A percentile compares a stretch with the other conserved stretches of the same genome.
phyloP scores from a whole-genome alignment of 2,888 invertebrate genomes.

The Eristalinus sepulchralis region DNA sequence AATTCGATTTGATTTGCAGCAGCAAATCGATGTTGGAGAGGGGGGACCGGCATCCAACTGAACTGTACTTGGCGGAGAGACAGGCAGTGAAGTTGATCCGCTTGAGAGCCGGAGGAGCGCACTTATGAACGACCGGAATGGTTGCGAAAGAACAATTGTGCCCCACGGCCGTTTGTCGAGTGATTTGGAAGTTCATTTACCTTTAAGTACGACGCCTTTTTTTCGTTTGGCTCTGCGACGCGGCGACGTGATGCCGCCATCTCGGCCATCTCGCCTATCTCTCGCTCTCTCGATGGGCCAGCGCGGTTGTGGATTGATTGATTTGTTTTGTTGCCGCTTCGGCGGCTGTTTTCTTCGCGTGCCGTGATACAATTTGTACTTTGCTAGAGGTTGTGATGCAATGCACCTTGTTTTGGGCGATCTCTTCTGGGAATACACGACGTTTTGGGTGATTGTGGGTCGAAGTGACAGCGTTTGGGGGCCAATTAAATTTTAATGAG shows the following conservation, averaged over 20 bases:
- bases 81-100: neutral
- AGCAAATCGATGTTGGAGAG: neutral
- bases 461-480: neutral
- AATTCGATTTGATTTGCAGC: neutral
- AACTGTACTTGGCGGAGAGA: neutral
- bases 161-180: slow-evolving; percentile 26
- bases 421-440: neutral
- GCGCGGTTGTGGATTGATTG: neutral
- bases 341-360: neutral
- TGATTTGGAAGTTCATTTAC: slow-evolving; percentile 27
- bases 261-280: neutral
- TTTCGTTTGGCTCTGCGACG: neutral
- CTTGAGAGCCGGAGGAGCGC: neutral
- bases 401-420: neutral
- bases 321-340: slow-evolving; percentile 15
- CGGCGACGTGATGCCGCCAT: neutral
- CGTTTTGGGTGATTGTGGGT: neutral
- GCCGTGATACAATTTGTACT: slow-evolving; percentile 2
- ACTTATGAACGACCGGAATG: neutral
- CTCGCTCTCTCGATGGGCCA: neutral
- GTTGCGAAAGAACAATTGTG: neutral
- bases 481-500: neutral
- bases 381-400: slow-evolving; percentile 4
- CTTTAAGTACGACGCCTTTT: neutral
- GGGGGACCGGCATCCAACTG: neutral